Evolutionary conservation across 2,888 invertebrate species (phyloP), one percentile per base, ranked within the genome.

Genomic region (Orchesellides sinensis): DNA sequence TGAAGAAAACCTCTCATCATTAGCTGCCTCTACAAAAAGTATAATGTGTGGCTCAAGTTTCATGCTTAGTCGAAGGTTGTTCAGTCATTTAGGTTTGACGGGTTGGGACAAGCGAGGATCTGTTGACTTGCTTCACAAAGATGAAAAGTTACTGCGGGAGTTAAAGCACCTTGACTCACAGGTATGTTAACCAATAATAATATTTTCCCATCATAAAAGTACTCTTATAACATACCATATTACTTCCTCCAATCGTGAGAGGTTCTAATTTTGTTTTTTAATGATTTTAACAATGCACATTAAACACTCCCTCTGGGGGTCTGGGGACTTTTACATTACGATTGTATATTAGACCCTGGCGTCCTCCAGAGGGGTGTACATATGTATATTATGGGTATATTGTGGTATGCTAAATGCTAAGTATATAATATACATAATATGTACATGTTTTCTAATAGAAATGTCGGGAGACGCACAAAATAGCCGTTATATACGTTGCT

Each of bases 401-500:
- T n/a, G n/a, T n/a, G n/a, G n/a, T n/a, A n/a, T n/a, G n/a, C n/a
- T 8, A 40, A 40, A 40, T 32, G 5, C 10, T 10, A 32, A 40
- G 2, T 10, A 40, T 40, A 8, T 40, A 40, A 40, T 40, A 8
- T 2, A 40, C 40, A 2, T 40, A 40, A 40, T 40, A 40, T 32
- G 10, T 59, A 17, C 75, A 69, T 56, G 79, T 83, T 85, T 35
- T 59, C 40, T 40, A 14, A 8, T 87, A 87, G 91, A 93, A 94
- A 90, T 98, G 96, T 88, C 92, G 98, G 12, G 97, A 98, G 90
- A 96, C 97, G 0, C 98, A 98, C 91, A 98, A 98, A 91, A 94
- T 98, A 88, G 99, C 99, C 19, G 97, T 99, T 63, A 97, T 99
- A 89, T 99, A 98, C 91, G 98, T 99, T 19, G 97, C 95, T n/a